Percentiles rank a stretch among this genome's conserved stretches.
These are phyloP conservation scores for Passer montanus DNA, from an alignment of 2,113 vertebrate genomes.

Conservation along the genomic window DNA sequence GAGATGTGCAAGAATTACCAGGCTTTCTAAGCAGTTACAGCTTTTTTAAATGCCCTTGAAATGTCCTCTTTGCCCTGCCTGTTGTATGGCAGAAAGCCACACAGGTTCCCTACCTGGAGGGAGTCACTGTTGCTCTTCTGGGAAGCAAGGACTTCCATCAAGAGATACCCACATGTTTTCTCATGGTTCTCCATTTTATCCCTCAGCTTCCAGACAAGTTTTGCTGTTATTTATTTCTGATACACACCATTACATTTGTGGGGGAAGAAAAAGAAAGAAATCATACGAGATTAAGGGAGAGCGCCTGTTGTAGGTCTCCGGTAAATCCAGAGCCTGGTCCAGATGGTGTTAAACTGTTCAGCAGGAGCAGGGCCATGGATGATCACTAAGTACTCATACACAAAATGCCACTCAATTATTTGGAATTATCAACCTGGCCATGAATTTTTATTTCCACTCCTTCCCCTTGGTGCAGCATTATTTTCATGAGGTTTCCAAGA, in stretches of 20 bases:
- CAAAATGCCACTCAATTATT: neutral
- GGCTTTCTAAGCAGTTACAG: neutral
- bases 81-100: neutral
- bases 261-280: accelerated
- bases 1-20: neutral
- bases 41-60: neutral
- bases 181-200: neutral
- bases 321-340: neutral
- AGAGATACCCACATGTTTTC: neutral
- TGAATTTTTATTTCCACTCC: neutral
- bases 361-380: neutral
- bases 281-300: neutral
- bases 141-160: neutral
- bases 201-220: neutral
- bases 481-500: neutral
- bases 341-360: neutral
- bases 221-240: neutral
- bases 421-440: neutral
- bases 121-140: neutral
- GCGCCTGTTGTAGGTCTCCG: accelerated
- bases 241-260: neutral
- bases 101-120: neutral
- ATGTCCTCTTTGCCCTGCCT: neutral
- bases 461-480: neutral
- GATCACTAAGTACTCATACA: neutral